These are phyloP conservation scores for Scaptomyza cyrtandrae DNA, from an alignment of 2,888 invertebrate genomes.

Conservation along the genomic window DNA sequence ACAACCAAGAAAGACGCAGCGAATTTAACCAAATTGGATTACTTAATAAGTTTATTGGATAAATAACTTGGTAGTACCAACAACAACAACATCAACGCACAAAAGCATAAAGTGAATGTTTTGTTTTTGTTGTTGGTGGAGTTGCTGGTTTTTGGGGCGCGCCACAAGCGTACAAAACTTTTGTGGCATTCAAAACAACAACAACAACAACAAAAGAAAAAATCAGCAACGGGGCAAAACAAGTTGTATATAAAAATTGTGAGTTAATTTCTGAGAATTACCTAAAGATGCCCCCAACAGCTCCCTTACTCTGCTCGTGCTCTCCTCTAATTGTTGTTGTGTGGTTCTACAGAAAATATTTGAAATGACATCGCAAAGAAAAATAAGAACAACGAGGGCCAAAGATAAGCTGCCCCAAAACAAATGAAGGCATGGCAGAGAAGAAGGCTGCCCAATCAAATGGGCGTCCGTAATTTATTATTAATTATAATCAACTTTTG, in stretches of 20 bases:
- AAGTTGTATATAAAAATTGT: constrained; percentile 76
- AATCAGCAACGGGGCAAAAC: constrained; percentile 60
- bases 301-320: constrained; percentile 2
- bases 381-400: constrained; percentile 23
- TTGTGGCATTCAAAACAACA: constrained; percentile 66
- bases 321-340: constrained; percentile 40
- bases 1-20: constrained; percentile 63
- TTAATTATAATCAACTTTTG: constrained; percentile 67
- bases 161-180: constrained; percentile 70
- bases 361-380: constrained; percentile 59
- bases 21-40: constrained; percentile 83
- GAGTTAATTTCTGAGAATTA: constrained; percentile 82
- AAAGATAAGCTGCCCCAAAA: constrained; percentile 50
- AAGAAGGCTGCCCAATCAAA: constrained; percentile 26
- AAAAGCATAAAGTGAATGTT: constrained; percentile 61
- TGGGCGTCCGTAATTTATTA: constrained; percentile 69
- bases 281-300: constrained; percentile 29
- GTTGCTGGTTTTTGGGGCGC: constrained; percentile 60
- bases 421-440: constrained; percentile 23
- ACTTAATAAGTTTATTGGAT: constrained; percentile 83
- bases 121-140: constrained; percentile 42
- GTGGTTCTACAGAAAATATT: constrained; percentile 69
- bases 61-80: constrained; percentile 61
- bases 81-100: constrained; percentile 36
- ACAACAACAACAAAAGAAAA: not conserved